A percentile compares a stretch with the other conserved stretches of the same genome.
phyloP scores from a whole-genome alignment of 2,888 invertebrate genomes.

The Anaspis maculata region DNA sequence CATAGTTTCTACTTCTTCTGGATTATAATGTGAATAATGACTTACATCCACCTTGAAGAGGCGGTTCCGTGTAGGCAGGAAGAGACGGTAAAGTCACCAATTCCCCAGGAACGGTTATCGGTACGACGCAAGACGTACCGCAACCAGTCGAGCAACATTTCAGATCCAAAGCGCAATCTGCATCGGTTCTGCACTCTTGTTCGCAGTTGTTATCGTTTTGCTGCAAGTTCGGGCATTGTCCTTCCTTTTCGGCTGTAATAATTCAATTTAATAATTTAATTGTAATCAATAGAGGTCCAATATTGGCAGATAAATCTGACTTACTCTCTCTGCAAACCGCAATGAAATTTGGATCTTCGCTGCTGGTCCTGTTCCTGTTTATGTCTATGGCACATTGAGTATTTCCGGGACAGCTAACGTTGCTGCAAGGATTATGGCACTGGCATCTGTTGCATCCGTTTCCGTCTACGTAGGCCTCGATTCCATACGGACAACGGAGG shows the following conservation, averaged over 20 bases:
- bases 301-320: too few species aligned
- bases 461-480: slow-evolving; percentile 52
- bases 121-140: slow-evolving; percentile 59
- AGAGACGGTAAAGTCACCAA: slow-evolving; percentile 36
- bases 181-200: slow-evolving; percentile 68
- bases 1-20: too few species aligned
- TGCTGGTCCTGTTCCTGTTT: slow-evolving; percentile 36
- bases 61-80: slow-evolving; percentile 37
- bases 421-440: slow-evolving; percentile 67
- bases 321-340: slow-evolving; percentile 59
- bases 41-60: slow-evolving; percentile 31
- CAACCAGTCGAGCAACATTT: slow-evolving; percentile 82
- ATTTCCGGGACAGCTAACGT: slow-evolving; percentile 51
- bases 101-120: slow-evolving; percentile 41
- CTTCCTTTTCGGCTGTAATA: slow-evolving; percentile 57
- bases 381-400: slow-evolving; percentile 63
- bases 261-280: too few species aligned
- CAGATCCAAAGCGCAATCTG: slow-evolving; percentile 66
- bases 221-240: slow-evolving; percentile 53
- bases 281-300: too few species aligned
- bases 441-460: slow-evolving; percentile 64
- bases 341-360: slow-evolving; percentile 42
- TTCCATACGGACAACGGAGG: slow-evolving; percentile 64
- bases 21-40: too few species aligned
- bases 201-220: slow-evolving; percentile 51